Evolutionary conservation across 2,797 vertebrate species (phyloP).

Genomic region (Heliangelus exortis): DNA sequence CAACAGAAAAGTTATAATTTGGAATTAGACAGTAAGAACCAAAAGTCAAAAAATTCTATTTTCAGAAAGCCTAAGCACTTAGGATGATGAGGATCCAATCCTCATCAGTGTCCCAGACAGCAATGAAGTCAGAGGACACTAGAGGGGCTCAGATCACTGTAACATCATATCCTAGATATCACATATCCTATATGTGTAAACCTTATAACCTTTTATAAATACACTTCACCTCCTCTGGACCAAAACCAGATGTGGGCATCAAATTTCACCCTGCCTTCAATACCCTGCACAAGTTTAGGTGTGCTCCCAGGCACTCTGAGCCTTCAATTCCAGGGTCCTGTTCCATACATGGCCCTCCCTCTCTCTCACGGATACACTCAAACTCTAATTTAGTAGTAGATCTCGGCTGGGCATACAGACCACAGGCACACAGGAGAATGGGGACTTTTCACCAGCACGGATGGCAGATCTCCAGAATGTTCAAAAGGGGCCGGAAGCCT

Average conservation of each 20-base stretch:
- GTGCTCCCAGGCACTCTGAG: background rate
- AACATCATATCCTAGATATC: background rate
- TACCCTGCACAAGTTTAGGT: background rate
- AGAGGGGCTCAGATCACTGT: background rate
- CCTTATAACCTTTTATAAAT: background rate
- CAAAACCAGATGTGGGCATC: background rate
- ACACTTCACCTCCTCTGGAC: background rate
- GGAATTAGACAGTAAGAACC: background rate
- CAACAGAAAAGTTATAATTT: background rate
- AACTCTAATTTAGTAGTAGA: background rate
- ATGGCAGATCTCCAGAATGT: conserved; percentile 68
- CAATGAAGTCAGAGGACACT: background rate
- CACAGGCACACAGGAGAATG: background rate
- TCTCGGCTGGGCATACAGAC: background rate
- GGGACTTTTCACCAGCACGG: conserved; percentile 34
- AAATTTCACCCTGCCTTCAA: background rate
- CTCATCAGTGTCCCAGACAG: background rate
- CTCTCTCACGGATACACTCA: background rate
- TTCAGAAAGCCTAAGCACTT: background rate
- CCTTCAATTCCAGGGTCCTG: background rate
- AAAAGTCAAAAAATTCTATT: background rate
- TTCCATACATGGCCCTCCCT: background rate
- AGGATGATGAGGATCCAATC: background rate
- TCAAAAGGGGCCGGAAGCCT: conserved; percentile 66
- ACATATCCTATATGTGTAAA: background rate